Evolutionary conservation across 2,113 vertebrate species (phyloP).

Genomic region (Stomatorhinus ivindoensis): DNA sequence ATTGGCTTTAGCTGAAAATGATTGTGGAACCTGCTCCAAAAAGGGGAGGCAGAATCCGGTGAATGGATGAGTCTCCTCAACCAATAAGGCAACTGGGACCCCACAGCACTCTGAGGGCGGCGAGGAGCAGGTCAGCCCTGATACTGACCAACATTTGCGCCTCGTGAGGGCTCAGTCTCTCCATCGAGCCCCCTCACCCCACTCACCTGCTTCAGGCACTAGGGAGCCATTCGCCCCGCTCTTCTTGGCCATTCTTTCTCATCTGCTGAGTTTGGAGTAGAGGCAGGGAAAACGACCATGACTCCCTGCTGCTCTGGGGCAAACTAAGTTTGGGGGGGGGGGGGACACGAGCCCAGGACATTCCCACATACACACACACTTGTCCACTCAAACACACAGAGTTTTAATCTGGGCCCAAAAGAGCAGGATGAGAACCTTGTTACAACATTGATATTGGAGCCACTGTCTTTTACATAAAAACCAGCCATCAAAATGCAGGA

Average conservation of each 20-base stretch:
- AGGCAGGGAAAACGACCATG: constrained; percentile 43
- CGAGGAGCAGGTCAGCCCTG: neutral
- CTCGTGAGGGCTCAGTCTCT: neutral
- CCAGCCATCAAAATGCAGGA: neutral
- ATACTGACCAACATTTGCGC: neutral
- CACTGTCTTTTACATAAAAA: neutral
- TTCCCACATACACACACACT: neutral
- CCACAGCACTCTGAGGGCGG: neutral
- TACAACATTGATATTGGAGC: neutral
- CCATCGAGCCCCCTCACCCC: neutral
- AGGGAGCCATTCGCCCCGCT: constrained; percentile 50
- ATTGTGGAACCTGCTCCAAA: neutral
- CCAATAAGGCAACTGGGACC: neutral
- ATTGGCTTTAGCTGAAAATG: neutral
- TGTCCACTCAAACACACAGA: neutral
- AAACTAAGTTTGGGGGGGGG: constrained; percentile 31
- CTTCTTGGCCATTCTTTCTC: constrained; percentile 60
- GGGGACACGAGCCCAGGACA: constrained; percentile 28
- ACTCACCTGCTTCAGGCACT: constrained; percentile 63
- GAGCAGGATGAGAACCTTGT: neutral
- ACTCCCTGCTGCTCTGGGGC: constrained; percentile 43
- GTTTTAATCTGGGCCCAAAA: neutral
- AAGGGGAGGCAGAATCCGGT: neutral
- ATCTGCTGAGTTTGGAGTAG: constrained; percentile 36
- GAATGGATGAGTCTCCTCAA: neutral